Percentiles rank a stretch among this genome's conserved stretches.
Evolutionary conservation across 2,797 vertebrate genomes (phyloP).

Genomic region (Ptychadena robeensis): DNA sequence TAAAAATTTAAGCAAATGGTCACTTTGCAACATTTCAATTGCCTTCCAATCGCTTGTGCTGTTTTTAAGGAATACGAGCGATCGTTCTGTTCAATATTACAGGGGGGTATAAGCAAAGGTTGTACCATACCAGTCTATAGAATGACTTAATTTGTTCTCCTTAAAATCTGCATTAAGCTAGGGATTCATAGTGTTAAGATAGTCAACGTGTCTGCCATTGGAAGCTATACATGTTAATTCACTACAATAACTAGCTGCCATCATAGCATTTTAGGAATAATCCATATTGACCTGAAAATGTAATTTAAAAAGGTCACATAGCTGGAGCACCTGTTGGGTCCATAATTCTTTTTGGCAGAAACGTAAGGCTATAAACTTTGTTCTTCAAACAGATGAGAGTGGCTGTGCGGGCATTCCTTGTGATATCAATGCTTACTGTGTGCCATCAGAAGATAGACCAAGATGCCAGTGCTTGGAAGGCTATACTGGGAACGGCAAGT

Average conservation of each 20-base stretch:
- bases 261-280: slow-evolving; percentile 49
- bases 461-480: slow-evolving; percentile 82
- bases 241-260: slow-evolving; percentile 13
- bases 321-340: slow-evolving; percentile 18
- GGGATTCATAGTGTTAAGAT: slow-evolving; percentile 32
- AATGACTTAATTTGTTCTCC: neutral
- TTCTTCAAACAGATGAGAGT: slow-evolving; percentile 78
- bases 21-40: no score
- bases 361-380: neutral
- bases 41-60: no score
- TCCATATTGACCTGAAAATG: slow-evolving; percentile 39
- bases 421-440: slow-evolving; percentile 78
- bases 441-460: slow-evolving; percentile 71
- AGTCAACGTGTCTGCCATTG: slow-evolving; percentile 2
- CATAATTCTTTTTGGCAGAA: slow-evolving; percentile 49
- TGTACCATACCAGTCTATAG: no score
- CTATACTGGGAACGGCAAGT: slow-evolving; percentile 79
- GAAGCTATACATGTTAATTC: slow-evolving; percentile 24
- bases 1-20: no score
- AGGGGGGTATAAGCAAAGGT: no score
- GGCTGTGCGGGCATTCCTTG: slow-evolving; percentile 80
- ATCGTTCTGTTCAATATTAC: no score
- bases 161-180: neutral
- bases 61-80: no score
- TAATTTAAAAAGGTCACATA: slow-evolving; percentile 18